Evolutionary conservation across 2,888 invertebrate genomes (phyloP).

Genomic region (Pandemis heparana): DNA sequence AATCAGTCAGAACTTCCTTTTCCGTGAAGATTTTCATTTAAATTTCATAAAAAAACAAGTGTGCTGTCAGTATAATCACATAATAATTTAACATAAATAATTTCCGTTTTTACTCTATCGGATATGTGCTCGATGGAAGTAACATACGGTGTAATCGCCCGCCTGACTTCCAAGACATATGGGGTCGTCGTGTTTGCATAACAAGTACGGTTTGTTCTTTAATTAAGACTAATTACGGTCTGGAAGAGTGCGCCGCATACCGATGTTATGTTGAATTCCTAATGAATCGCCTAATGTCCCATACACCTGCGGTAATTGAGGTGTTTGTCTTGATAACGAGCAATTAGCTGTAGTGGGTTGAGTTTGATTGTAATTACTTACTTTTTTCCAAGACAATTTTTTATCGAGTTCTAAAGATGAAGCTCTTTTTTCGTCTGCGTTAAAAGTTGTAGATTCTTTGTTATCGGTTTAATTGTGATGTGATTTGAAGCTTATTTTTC

Average conservation of each 20-base stretch:
- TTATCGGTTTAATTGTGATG: no score
- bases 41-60: no score
- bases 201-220: conserved; percentile 21
- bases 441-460: no score
- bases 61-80: no score
- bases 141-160: not conserved
- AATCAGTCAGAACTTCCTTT: no score
- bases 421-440: no score
- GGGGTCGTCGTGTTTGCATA: conserved; percentile 22
- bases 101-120: not conserved
- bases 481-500: no score
- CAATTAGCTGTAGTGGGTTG: conserved; percentile 6
- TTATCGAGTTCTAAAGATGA: not conserved
- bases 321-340: conserved; percentile 25
- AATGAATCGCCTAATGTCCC: conserved; percentile 32
- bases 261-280: conserved; percentile 28
- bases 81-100: no score
- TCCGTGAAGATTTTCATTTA: no score
- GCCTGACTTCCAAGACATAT: conserved; percentile 23
- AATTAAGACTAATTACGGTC: conserved; percentile 32
- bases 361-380: not conserved
- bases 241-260: conserved; percentile 27
- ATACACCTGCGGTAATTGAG: conserved; percentile 28
- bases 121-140: no score
- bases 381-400: not conserved